A percentile compares a stretch with the other conserved stretches of the same genome.
Conservation (phyloP, 2,888 invertebrate species). For the Dicyrtoma fusca region DNA sequence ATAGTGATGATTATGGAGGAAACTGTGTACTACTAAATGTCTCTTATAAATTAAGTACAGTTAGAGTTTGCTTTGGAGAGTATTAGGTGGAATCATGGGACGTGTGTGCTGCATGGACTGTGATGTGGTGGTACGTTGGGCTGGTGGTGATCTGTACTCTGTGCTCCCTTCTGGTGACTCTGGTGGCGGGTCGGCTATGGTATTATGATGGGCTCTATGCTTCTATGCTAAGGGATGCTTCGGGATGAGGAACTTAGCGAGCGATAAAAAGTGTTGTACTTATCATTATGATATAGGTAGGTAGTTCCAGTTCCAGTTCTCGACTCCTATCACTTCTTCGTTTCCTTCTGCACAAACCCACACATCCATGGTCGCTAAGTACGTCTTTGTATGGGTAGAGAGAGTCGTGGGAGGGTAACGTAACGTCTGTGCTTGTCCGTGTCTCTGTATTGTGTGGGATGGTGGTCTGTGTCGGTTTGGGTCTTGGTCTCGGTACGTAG, state of each 20-base stretch:
- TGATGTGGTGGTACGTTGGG: no score
- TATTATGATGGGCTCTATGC: neutral
- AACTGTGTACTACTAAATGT: slow-evolving; percentile 19
- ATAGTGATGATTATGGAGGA: slow-evolving; percentile 13
- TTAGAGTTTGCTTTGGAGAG: neutral
- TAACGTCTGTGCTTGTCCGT: no score
- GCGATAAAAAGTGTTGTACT: slow-evolving; percentile 20
- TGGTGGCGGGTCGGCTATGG: neutral
- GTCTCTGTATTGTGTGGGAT: no score
- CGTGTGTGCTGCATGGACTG: no score
- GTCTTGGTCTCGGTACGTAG: no score
- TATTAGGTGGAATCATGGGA: neutral
- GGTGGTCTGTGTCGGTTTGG: no score
- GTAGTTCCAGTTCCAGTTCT: no score
- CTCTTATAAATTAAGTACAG: slow-evolving; percentile 25
- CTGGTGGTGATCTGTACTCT: no score
- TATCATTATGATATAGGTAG: slow-evolving; percentile 16
- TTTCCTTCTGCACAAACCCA: neutral
- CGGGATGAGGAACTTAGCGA: neutral
- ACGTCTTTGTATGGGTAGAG: no score
- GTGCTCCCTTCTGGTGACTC: no score
- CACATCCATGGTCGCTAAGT: slow-evolving; percentile 1
- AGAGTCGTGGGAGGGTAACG: no score
- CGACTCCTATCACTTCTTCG: no score
- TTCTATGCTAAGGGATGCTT: neutral